Evolutionary conservation across 2,888 invertebrate genomes (phyloP), one percentile per base, ranked within the genome.

Genomic region (Deilephila elpenor): DNA sequence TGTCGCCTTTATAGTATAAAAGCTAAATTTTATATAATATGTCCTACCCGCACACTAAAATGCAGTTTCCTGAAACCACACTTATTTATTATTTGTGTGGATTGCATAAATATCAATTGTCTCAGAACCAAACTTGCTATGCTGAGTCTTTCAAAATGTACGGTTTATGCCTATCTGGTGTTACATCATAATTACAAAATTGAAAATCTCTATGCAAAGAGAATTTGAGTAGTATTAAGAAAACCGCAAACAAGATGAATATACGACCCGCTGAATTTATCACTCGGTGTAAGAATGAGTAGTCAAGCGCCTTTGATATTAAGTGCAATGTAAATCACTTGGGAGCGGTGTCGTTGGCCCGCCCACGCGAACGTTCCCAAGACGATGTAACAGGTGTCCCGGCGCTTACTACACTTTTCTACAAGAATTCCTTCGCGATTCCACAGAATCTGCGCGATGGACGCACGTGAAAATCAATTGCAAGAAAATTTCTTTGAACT

Each of bases 321-420:
- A 4, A 17, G 60, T 17, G 60, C 20, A 60, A 60, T 60, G 60
- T 11, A 20, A 20, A 64, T 62, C 6, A 44, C 5, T 34, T 37
- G 17, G 64, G n/a, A 37, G 37, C 8, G 3, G 17, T 37, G 37
- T 37, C 37, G 34, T 37, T 1, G 20, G 8, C 5, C 20, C 37
- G 37, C 19, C n/a, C 20, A 3, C 3, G 5, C 8, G 1, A 5
- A 20, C 3, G 8, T n/a, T 32, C 34, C 4, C 32, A 11, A 4
- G 17, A 17, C 60, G n/a, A 37, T 37, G 64, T 64, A 64, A 64
- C 37, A 37, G 37, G 64, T 64, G 64, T 64, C 61, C 14, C 59
- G 59, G 20, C 64, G n/a, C n/a, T 64, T 20, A 37, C 37, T 20
- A 64, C 37, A 20, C 19, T 56, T 17, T 60, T 14, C 11, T 17